These are phyloP conservation scores for Danio tinwini DNA, from an alignment of 2,797 vertebrate genomes.

Conservation along the genomic window DNA sequence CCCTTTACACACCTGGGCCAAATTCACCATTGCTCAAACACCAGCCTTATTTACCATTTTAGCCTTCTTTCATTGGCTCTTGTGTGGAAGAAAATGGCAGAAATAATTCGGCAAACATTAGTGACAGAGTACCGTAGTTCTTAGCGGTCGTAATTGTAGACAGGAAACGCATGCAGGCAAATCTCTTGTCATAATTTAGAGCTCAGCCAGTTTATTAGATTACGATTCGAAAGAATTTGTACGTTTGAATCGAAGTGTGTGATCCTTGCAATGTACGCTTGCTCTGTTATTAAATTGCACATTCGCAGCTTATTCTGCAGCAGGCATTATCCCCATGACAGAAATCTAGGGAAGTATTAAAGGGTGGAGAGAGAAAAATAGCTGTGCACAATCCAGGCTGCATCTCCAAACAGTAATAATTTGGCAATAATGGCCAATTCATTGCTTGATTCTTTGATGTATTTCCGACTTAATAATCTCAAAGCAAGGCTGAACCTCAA, in stretches of 20 bases:
- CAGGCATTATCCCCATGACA: slow-evolving; percentile 52
- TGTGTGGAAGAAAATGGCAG: neutral
- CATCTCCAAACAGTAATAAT: slow-evolving; percentile 76
- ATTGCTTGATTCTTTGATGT: slow-evolving; percentile 68
- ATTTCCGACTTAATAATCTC: slow-evolving; percentile 69
- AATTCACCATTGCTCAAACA: slow-evolving; percentile 19
- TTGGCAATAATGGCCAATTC: slow-evolving; percentile 72
- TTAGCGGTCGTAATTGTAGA: neutral
- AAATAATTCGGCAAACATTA: slow-evolving; percentile 1
- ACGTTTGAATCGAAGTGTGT: slow-evolving; percentile 1
- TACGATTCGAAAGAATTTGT: slow-evolving; percentile 35
- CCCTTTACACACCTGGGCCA: slow-evolving; percentile 22
- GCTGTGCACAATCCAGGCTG: slow-evolving; percentile 70
- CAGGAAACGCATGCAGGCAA: neutral
- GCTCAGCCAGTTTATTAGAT: slow-evolving; percentile 3
- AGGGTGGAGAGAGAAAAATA: slow-evolving; percentile 65
- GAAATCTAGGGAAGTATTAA: slow-evolving; percentile 71
- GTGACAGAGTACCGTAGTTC: neutral
- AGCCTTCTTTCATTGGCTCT: slow-evolving; percentile 31
- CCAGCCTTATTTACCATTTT: slow-evolving; percentile 25
- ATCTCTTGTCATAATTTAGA: slow-evolving; percentile 27
- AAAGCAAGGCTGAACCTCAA: slow-evolving; percentile 59
- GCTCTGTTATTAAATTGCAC: slow-evolving; percentile 41
- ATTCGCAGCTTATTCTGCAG: slow-evolving; percentile 25
- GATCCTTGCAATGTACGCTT: neutral